Percentiles rank a stretch among this genome's conserved stretches.
Conservation (phyloP, 2,797 vertebrate species). For the Parauchenoglanis punctatus region DNA sequence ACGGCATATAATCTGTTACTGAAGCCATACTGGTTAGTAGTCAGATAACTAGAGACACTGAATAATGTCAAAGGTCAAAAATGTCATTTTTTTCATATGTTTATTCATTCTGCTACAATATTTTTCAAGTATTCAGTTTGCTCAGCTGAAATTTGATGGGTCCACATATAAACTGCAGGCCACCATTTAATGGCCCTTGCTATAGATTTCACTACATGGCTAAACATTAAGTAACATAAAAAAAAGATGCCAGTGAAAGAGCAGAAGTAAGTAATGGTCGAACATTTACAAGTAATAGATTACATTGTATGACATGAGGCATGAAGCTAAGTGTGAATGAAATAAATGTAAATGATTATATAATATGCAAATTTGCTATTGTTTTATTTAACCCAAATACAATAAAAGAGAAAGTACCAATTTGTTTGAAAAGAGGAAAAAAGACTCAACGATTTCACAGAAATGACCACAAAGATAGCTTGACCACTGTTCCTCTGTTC, state of each 20-base stretch:
- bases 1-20: not conserved
- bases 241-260: not conserved
- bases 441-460: conserved; percentile 9
- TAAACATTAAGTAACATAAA: not conserved
- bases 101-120: not conserved
- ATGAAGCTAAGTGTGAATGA: not conserved
- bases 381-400: not conserved
- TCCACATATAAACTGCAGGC: not conserved
- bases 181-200: not conserved
- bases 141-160: not conserved
- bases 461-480: conserved; percentile 26
- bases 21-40: not conserved
- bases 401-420: not conserved
- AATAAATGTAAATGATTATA: not conserved
- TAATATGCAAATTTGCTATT: not conserved
- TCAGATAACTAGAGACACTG: not conserved
- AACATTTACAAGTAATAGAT: not conserved
- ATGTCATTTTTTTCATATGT: no score
- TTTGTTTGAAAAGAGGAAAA: not conserved
- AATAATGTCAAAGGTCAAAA: not conserved
- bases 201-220: not conserved
- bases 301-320: not conserved
- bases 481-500: conserved; percentile 36
- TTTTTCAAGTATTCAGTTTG: not conserved
- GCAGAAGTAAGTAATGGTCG: not conserved